phyloP scores from a whole-genome alignment of 2,113 vertebrate species.

The Lipophrys pholis region DNA sequence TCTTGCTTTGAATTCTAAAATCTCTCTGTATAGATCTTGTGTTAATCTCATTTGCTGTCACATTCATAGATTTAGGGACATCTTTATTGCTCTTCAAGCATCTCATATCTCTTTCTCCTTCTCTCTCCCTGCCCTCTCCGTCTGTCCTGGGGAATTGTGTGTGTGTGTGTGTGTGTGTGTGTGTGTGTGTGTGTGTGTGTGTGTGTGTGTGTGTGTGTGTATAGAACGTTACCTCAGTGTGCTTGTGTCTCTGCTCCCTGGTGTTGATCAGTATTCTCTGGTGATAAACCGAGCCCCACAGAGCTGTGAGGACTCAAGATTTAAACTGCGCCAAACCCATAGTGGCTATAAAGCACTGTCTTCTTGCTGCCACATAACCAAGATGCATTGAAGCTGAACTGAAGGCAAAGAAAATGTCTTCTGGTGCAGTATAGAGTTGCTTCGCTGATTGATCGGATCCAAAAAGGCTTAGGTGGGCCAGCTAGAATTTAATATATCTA shows the following conservation, averaged over 20 bases:
- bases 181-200: slow-evolving; percentile 17
- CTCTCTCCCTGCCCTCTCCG: background rate
- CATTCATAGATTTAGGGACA: slow-evolving; percentile 8
- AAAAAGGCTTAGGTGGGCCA: background rate
- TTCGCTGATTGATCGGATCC: background rate
- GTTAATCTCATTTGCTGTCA: background rate
- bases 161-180: slow-evolving; percentile 24
- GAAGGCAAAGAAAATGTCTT: background rate
- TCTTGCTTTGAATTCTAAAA: background rate
- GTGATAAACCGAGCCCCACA: slow-evolving; percentile 33
- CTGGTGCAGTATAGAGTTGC: slow-evolving; percentile 2
- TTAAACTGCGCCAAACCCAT: slow-evolving; percentile 38
- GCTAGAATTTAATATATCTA: background rate
- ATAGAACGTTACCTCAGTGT: slow-evolving; percentile 1
- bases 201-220: slow-evolving; percentile 22
- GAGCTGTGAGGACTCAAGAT: slow-evolving; percentile 29
- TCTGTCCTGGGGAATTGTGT: slow-evolving; percentile 13
- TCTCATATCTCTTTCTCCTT: background rate
- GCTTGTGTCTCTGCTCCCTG: slow-evolving; percentile 21
- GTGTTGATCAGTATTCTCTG: slow-evolving; percentile 10
- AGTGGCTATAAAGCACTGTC: slow-evolving; percentile 24
- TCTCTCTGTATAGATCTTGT: background rate
- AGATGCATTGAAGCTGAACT: slow-evolving; percentile 3
- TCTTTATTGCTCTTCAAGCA: background rate
- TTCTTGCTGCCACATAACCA: slow-evolving; percentile 14